These are phyloP conservation scores for Cryptocephalus moraei DNA, from an alignment of 2,888 invertebrate species.

Conservation along the genomic window DNA sequence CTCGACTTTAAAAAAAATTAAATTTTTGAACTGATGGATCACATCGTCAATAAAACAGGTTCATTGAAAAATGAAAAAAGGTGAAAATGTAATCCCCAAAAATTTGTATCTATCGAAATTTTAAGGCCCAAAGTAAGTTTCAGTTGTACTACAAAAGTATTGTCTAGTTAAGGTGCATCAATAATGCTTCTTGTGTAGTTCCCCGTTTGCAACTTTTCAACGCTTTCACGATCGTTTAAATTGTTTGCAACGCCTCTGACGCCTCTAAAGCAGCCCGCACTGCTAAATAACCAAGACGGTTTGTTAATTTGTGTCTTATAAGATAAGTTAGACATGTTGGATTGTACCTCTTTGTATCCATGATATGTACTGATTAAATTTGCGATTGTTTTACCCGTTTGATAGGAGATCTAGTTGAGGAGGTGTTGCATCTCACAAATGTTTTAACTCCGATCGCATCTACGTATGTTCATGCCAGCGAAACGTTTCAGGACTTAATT, in stretches of 20 bases:
- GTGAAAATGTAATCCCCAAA: no score
- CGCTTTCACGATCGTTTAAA: neutral
- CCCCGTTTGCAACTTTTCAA: neutral
- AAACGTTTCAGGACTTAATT: no score
- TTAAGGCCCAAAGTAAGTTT: no score
- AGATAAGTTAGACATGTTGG: constrained; percentile 16
- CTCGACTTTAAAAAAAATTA: neutral
- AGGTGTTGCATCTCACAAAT: no score
- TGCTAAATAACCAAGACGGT: constrained; percentile 15
- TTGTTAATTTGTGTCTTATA: constrained; percentile 17
- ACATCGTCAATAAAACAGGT: neutral
- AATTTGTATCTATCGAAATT: no score
- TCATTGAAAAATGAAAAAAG: no score
- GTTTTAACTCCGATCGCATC: no score
- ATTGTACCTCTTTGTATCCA: constrained; percentile 12
- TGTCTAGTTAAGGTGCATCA: no score
- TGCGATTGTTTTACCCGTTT: constrained; percentile 11
- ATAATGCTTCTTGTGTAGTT: no score
- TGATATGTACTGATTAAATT: constrained; percentile 17
- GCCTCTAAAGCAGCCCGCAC: constrained; percentile 6
- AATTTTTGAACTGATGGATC: neutral
- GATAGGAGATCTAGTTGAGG: constrained; percentile 1
- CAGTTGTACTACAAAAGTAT: no score
- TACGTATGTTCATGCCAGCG: no score
- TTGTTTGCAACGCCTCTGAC: constrained; percentile 4